phyloP scores from a whole-genome alignment of 2,113 vertebrate genomes.

The Propithecus coquereli region DNA sequence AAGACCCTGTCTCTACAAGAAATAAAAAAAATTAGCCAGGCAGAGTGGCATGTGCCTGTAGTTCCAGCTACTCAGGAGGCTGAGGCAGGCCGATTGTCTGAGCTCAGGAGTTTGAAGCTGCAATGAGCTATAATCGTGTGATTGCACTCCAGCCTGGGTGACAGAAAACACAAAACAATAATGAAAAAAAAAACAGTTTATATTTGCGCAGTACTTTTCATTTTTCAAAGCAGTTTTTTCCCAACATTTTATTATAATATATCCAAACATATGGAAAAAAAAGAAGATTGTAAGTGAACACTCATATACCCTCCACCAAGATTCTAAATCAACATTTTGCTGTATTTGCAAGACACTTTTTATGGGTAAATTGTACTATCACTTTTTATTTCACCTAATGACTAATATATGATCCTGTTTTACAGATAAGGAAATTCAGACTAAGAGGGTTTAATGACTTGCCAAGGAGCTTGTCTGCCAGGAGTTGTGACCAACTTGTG shows the following conservation, averaged over 20 bases:
- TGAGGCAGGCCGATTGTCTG: too few relatives aligned
- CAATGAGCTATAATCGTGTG: too few relatives aligned
- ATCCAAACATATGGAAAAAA: background rate
- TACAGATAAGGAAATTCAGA: background rate
- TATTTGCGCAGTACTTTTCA: background rate
- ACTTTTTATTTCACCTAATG: conserved; percentile 2
- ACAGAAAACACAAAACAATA: too few relatives aligned
- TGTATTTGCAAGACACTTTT: conserved; percentile 10
- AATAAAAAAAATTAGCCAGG: too few relatives aligned
- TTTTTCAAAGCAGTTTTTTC: background rate
- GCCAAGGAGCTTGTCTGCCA: background rate
- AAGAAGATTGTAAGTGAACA: conserved; percentile 1
- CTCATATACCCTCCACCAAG: background rate
- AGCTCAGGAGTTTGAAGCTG: too few relatives aligned
- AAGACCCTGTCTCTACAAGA: too few relatives aligned
- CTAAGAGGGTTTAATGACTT: background rate
- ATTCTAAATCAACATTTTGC: background rate
- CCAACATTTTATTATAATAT: background rate
- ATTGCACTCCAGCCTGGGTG: too few relatives aligned
- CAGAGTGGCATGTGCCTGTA: too few relatives aligned
- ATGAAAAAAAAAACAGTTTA: too few relatives aligned
- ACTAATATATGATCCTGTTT: background rate
- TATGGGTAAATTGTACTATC: background rate
- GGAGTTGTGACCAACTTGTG: background rate
- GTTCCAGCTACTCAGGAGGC: too few relatives aligned